Evolutionary conservation across 2,888 invertebrate genomes (phyloP), one percentile per base, ranked within the genome.

Genomic region (Leucophenga maculata): DNA sequence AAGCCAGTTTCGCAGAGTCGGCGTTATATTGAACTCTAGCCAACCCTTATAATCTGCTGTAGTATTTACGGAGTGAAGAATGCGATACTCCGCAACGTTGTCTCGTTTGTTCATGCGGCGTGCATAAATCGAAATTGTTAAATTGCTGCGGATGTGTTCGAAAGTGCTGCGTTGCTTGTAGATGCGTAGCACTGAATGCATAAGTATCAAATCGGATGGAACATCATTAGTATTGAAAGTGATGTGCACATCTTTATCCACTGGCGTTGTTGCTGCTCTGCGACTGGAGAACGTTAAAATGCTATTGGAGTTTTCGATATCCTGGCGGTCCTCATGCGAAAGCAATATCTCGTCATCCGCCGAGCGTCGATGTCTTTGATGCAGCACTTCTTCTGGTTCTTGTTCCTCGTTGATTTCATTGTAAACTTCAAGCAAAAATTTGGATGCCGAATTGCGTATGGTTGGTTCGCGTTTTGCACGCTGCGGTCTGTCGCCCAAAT

Each of bases 181-280:
- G 22, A 98, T 89, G 73, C 97, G 90, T 67, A 98, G 89, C 89
- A 96, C 96, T 0, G 97, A 95, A 11, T 94, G 93, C 64, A 96
- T 92, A 8, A 92, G 87, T 50, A 95, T 91, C 78, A 97, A 93
- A 71, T 94, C 94, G 0, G 92, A 90, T 0, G 96, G 94, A 1
- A 97, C 93, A 81, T 97, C 95, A 6, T 94, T 92, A 39, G 96
- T 94, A 88, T 98, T 97, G 88, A 98, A 98, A 93, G 94, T 95
- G 67, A 97, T 92, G 9, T 75, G 54, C 16, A 77, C 22, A 52
- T 77, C 74, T 39, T 62, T 22, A 9, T 68, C 9, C 2, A 67
- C 11, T 0, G n/a, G n/a, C n/a, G 52, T 20, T 3, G 6, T 22
- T 55, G 26, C 11, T 14, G 20, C 9, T 6, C 11, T 39, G 14